Evolutionary conservation across 2,888 invertebrate genomes (phyloP).

Genomic region (Aleiodes leptofemur): DNA sequence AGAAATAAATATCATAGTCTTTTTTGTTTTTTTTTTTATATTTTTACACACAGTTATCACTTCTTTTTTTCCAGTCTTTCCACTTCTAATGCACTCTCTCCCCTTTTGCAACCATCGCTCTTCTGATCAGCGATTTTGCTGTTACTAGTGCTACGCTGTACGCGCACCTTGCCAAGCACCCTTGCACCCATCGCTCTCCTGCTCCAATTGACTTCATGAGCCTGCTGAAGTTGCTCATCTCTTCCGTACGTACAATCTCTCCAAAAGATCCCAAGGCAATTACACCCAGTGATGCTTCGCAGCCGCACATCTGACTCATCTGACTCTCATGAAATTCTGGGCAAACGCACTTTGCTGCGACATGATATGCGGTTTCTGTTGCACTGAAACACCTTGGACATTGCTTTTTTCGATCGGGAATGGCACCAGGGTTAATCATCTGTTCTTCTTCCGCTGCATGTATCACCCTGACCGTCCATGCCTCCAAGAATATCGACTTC

Average conservation of each 20-base stretch:
- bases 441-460: conserved; percentile 30
- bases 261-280: background rate
- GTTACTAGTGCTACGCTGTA: too few relatives aligned
- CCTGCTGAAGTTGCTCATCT: background rate
- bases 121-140: too few relatives aligned
- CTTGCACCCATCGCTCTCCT: background rate
- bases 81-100: background rate
- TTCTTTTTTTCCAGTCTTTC: too few relatives aligned
- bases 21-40: too few relatives aligned
- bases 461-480: conserved; percentile 8
- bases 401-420: background rate
- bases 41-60: too few relatives aligned
- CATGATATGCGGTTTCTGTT: conserved; percentile 40
- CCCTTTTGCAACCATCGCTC: too few relatives aligned
- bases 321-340: too few relatives aligned
- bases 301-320: conserved; percentile 11
- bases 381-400: background rate
- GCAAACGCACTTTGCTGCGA: too few relatives aligned
- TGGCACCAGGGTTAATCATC: background rate
- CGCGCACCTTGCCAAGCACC: too few relatives aligned
- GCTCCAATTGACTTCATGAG: background rate
- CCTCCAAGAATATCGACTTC: background rate
- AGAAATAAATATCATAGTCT: too few relatives aligned
- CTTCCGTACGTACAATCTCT: background rate
- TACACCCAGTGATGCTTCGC: conserved; percentile 30